Evolutionary conservation across 2,888 invertebrate genomes (phyloP), one percentile per base, ranked within the genome.

Genomic region (Phymatocera aterrima): DNA sequence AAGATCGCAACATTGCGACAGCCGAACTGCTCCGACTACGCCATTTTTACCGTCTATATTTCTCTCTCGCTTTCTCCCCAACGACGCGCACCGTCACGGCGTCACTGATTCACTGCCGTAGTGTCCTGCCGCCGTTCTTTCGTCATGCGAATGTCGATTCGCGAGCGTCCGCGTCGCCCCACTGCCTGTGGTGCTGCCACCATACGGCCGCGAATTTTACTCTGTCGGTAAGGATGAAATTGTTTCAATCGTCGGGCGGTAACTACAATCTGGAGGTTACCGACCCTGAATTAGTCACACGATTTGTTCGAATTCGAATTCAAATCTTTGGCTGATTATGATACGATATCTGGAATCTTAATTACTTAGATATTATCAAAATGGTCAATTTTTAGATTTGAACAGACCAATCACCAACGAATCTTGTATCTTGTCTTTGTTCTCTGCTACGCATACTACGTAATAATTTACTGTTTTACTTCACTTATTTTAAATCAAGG

Each of bases 71-170:
- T 72, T 48, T 31, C 48, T n/a, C 18, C 72, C 51, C 15, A 24
- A 40, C 75, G 75, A 75, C 75, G 75, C 75, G 75, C 57, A 75
- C 75, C 75, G 75, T 75, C 75, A 75, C 75, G 60, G 57, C 75
- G 75, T 75, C 75, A 28, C 75, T 60, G 48, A 40, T 75, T 57
- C 57, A 75, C 75, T 75, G 75, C 54, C 57, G 57, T 10, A 4
- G 57, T 12, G 12, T 8, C 18, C 12, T 40, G 8, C 8, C 12
- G 6, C 60, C 28, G 60, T 18, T 37, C 68, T 43, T 46, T 34
- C 75, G 57, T 54, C 57, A 75, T 24, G 40, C 75, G 40, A 75
- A 28, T 75, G 57, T 75, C 40, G 75, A 75, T 75, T 75, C 21
- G 54, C 75, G 28, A 75, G 28, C 72, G 40, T 40, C 15, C 65